phyloP scores from a whole-genome alignment of 2,888 invertebrate genomes.

The Standfussiana lucernea region DNA sequence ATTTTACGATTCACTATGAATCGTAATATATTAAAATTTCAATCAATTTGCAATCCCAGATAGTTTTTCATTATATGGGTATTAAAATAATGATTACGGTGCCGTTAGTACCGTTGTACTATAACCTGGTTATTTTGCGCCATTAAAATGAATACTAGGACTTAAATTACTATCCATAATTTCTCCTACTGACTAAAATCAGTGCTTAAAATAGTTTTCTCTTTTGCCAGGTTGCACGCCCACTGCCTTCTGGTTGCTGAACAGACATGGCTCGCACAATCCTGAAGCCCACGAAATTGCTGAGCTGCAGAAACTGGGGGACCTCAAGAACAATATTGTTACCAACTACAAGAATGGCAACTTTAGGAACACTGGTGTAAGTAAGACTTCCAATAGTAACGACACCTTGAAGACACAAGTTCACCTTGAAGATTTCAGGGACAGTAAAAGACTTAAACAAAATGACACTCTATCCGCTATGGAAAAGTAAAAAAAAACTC shows the following conservation, averaged over 20 bases:
- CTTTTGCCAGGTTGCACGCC: constrained; percentile 92
- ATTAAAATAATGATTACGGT: constrained; percentile 4
- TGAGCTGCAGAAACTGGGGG: constrained; percentile 89
- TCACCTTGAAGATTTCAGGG: background rate
- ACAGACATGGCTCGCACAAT: constrained; percentile 93
- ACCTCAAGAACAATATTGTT: constrained; percentile 91
- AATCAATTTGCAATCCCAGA: background rate
- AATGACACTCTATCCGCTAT: background rate
- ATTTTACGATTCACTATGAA: background rate
- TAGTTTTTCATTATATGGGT: background rate
- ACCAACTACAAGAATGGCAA: constrained; percentile 91
- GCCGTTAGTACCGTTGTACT: constrained; percentile 1
- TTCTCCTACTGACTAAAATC: constrained; percentile 1
- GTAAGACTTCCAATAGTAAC: constrained; percentile 56
- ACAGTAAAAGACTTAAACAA: background rate
- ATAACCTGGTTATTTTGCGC: background rate
- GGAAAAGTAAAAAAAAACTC: background rate
- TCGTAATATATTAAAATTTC: too few species aligned
- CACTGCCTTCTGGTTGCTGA: constrained; percentile 93
- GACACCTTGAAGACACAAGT: too few species aligned
- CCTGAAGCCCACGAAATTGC: constrained; percentile 91
- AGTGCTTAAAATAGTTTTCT: background rate
- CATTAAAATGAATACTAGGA: constrained; percentile 1
- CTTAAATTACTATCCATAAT: constrained; percentile 9
- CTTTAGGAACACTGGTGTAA: constrained; percentile 86